Evolutionary conservation across 2,113 vertebrate genomes (phyloP), one percentile per base, ranked within the genome.

Genomic region (Nansenia antarctica): DNA sequence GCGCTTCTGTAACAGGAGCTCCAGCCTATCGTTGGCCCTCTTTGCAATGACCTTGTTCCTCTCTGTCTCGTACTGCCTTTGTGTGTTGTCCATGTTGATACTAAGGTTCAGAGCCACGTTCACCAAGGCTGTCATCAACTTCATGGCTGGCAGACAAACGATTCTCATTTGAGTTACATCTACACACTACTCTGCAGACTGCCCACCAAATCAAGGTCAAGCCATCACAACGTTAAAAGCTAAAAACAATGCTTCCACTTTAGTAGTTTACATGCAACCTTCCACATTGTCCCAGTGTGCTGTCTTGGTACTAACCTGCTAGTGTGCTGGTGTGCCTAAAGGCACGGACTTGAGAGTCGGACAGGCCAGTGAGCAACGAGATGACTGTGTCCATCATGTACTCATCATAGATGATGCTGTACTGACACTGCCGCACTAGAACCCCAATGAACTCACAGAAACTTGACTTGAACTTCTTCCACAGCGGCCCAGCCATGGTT

Each of bases 301-400:
- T 54, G 11, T 54, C 24, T 3, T 1, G 27, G 27, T 27, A 30
- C 73, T 77, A 74, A 98, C 98, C 98, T 95, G 97, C 97, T 88
- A 99, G 92, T 22, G 98, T 99, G 89, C 96, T 98, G 79, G 98
- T 99, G 93, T 99, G 98, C 89, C 97, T 94, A 91, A 99, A 99
- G 32, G 98, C 98, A 90, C 98, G 92, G 86, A 99, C 98, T 89
- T 99, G 98, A 0, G 98, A 99, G 87, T 99, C 98, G 9, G 96
- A 98, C 59, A 99, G 91, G 88, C 98, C 98, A 26, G 98, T 99
- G 45, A 99, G 96, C 77, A 99, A 94, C 45, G 98, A 99, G 88
- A 99, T 99, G 74, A 99, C 93, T 1, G 96, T 99, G 75, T 99
- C 98, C 98, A 99, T 99, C 98, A 99, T 99, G 84, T 99, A 99